Evolutionary conservation across 1,140 invertebrate genomes (phyloP).

Genomic region (Lordiphosa collinella): DNA sequence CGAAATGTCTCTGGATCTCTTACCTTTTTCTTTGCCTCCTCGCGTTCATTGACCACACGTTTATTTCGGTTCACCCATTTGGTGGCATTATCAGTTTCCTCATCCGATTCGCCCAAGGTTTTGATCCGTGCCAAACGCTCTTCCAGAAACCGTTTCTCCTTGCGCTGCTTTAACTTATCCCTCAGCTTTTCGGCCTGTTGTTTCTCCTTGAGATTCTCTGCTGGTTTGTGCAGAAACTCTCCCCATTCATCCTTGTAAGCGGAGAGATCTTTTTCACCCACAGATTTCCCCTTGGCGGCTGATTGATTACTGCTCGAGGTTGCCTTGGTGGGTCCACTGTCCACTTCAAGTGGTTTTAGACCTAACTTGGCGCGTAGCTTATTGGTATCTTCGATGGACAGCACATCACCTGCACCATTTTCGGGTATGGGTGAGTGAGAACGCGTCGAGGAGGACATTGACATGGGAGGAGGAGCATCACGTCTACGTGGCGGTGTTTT

Average conservation of each 20-base stretch:
- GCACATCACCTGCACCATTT: slow-evolving; percentile 81
- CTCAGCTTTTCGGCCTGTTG: slow-evolving; percentile 90
- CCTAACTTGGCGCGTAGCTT: slow-evolving; percentile 95
- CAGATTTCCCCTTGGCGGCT: slow-evolving; percentile 33
- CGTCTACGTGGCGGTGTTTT: slow-evolving; percentile 12
- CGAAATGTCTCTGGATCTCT: slow-evolving; percentile 17
- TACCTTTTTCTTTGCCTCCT: slow-evolving; percentile 92
- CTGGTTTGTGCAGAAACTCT: slow-evolving; percentile 96
- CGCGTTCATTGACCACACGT: slow-evolving; percentile 88
- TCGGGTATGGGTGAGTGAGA: slow-evolving; percentile 66
- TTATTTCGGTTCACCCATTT: slow-evolving; percentile 92
- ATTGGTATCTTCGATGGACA: slow-evolving; percentile 96
- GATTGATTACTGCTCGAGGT: slow-evolving; percentile 24
- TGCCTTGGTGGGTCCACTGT: slow-evolving; percentile 67
- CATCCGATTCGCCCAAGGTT: slow-evolving; percentile 87
- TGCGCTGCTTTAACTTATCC: slow-evolving; percentile 87
- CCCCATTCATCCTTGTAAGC: slow-evolving; percentile 89
- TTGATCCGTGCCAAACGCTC: slow-evolving; percentile 84
- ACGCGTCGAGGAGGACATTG: slow-evolving; percentile 16
- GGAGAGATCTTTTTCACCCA: slow-evolving; percentile 80
- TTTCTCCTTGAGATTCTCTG: slow-evolving; percentile 89
- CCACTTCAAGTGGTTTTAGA: slow-evolving; percentile 93
- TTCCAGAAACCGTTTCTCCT: slow-evolving; percentile 91
- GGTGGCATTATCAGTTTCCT: slow-evolving; percentile 86
- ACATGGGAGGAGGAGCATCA: slow-evolving; percentile 1